Conservation (phyloP, 1,140 invertebrate genomes). For the Choristoneura fumiferana region DNA sequence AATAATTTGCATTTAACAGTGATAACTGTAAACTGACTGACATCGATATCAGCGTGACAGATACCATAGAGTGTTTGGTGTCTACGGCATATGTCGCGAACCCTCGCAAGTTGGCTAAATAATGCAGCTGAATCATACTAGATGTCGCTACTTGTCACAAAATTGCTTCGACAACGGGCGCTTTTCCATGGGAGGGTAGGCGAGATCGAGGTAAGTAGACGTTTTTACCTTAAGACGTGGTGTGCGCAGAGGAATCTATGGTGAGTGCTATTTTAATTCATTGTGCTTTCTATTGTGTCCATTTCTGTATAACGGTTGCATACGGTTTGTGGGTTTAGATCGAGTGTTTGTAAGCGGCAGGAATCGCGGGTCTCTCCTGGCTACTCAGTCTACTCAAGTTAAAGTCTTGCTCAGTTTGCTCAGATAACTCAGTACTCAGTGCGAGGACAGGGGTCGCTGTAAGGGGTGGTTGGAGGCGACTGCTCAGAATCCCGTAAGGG, state of each 20-base stretch:
- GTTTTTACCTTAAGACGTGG: background rate
- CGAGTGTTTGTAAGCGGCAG: background rate
- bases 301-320: too few relatives aligned
- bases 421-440: background rate
- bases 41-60: too few relatives aligned
- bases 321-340: background rate
- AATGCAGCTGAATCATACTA: background rate
- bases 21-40: too few relatives aligned
- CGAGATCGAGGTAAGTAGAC: background rate
- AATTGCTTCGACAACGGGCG: background rate
- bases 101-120: background rate
- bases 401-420: background rate
- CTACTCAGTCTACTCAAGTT: background rate
- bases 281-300: too few relatives aligned
- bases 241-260: background rate
- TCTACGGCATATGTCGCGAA: too few relatives aligned
- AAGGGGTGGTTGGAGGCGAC: slow-evolving; percentile 9
- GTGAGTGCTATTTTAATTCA: too few relatives aligned
- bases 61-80: too few relatives aligned
- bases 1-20: too few relatives aligned
- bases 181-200: background rate
- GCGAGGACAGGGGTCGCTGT: background rate
- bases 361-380: background rate
- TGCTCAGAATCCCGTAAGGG: background rate
- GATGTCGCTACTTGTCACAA: background rate